Percentiles rank a stretch among this genome's conserved stretches.
phyloP scores from a whole-genome alignment of 92 coral and sea anemone species.

The Heteractis magnifica region DNA sequence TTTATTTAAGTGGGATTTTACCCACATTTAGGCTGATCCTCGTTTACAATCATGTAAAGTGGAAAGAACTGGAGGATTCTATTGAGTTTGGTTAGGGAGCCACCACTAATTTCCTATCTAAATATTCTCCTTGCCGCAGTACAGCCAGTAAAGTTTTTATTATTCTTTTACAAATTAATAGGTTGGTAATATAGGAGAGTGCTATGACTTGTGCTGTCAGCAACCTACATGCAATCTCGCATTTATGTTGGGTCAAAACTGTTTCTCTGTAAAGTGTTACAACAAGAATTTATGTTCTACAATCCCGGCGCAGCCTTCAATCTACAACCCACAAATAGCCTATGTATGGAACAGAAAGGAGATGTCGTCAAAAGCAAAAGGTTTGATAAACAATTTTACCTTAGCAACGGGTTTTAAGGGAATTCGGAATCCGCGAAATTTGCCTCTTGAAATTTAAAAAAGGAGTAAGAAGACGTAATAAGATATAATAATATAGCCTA shows the following conservation, averaged over 20 bases:
- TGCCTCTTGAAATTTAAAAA: not conserved
- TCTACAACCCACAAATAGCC: constrained; percentile 98
- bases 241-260: constrained; percentile 97
- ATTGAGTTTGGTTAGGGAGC: too few relatives aligned
- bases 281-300: constrained; percentile 82
- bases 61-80: too few relatives aligned
- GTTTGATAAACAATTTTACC: not conserved
- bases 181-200: constrained; percentile 84
- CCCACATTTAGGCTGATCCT: too few relatives aligned
- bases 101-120: not conserved
- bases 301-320: constrained; percentile 96
- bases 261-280: constrained; percentile 93
- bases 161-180: not conserved
- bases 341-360: constrained; percentile 78
- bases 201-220: constrained; percentile 89
- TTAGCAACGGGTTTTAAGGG: not conserved
- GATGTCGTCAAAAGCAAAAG: constrained; percentile 24
- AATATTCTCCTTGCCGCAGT: not conserved
- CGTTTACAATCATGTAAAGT: too few relatives aligned
- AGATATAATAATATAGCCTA: too few relatives aligned
- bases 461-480: too few relatives aligned
- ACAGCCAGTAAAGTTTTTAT: not conserved
- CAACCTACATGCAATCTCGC: constrained; percentile 89
- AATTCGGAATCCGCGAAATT: not conserved
- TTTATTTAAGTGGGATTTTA: too few relatives aligned